Percentiles rank a stretch among this genome's conserved stretches.
phyloP scores from a whole-genome alignment of 2,888 invertebrate species.

The Dendrolimus houi region DNA sequence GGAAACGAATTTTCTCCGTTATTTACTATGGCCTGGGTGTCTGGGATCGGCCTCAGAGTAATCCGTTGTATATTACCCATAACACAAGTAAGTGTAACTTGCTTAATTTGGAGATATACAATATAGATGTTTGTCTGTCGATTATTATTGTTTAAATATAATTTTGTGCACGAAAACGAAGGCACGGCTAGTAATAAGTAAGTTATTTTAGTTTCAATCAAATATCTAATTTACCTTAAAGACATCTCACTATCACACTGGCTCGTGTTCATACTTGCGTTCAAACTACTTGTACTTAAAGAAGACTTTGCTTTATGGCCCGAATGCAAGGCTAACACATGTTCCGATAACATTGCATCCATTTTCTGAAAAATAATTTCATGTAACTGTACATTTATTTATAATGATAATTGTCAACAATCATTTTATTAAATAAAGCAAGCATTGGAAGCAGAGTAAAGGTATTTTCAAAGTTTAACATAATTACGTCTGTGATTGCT shows the following conservation, averaged over 20 bases:
- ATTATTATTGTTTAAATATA: too few species aligned
- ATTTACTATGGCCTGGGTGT: too few species aligned
- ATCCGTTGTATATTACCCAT: too few species aligned
- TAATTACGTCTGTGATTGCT: too few species aligned
- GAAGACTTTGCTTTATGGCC: slow-evolving; percentile 47
- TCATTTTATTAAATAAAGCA: neutral
- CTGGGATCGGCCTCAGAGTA: too few species aligned
- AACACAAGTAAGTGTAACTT: too few species aligned
- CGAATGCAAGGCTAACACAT: slow-evolving; percentile 87
- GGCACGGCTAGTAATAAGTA: too few species aligned
- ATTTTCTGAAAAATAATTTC: slow-evolving; percentile 72
- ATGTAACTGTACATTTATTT: slow-evolving; percentile 4
- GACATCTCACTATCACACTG: slow-evolving; percentile 45
- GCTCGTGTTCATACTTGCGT: slow-evolving; percentile 38
- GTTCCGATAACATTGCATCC: slow-evolving; percentile 86
- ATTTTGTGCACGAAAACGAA: too few species aligned
- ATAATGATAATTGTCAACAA: neutral
- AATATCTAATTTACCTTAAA: slow-evolving; percentile 30
- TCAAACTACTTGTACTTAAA: slow-evolving; percentile 21
- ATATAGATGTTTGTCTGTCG: too few species aligned
- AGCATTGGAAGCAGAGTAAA: neutral
- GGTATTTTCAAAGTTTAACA: neutral
- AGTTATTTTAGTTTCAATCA: too few species aligned
- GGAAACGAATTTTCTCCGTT: too few species aligned
- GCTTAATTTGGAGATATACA: too few species aligned